Evolutionary conservation across 2,797 vertebrate genomes (phyloP).

Genomic region (Bovichtus variegatus): DNA sequence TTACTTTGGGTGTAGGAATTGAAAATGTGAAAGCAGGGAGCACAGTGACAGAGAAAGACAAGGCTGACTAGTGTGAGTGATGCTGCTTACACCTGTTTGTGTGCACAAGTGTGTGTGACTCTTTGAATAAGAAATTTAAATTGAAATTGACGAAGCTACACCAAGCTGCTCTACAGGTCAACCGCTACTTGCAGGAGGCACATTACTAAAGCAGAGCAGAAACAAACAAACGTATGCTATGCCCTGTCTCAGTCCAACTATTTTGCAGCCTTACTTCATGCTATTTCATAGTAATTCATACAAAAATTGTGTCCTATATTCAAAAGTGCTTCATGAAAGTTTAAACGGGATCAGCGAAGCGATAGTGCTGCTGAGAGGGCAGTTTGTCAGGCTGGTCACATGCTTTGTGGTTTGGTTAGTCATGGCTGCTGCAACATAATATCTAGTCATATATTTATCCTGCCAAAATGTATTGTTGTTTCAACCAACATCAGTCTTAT

Average conservation of each 20-base stretch:
- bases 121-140: conserved; percentile 4
- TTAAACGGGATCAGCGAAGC: conserved; percentile 53
- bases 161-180: conserved; percentile 21
- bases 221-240: conserved; percentile 37
- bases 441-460: conserved; percentile 8
- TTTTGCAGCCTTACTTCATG: conserved; percentile 35
- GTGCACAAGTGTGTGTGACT: neutral
- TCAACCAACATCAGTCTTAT: conserved; percentile 1
- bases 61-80: conserved; percentile 24
- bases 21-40: conserved; percentile 33
- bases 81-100: conserved; percentile 24
- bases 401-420: conserved; percentile 33
- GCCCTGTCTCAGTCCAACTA: conserved; percentile 19
- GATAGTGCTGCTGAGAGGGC: conserved; percentile 40
- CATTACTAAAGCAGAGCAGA: conserved; percentile 28
- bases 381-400: conserved; percentile 31
- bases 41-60: conserved; percentile 11
- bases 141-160: conserved; percentile 22
- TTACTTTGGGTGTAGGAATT: conserved; percentile 45
- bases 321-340: conserved; percentile 51
- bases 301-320: conserved; percentile 53
- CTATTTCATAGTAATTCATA: conserved; percentile 41
- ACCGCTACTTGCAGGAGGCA: conserved; percentile 4
- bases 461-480: neutral
- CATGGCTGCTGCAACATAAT: conserved; percentile 25